Evolutionary conservation across 53 echinoderm and acorn worm genomes (phyloP), one percentile per base, ranked within the genome.

Genomic region (Paracentrotus lividus): DNA sequence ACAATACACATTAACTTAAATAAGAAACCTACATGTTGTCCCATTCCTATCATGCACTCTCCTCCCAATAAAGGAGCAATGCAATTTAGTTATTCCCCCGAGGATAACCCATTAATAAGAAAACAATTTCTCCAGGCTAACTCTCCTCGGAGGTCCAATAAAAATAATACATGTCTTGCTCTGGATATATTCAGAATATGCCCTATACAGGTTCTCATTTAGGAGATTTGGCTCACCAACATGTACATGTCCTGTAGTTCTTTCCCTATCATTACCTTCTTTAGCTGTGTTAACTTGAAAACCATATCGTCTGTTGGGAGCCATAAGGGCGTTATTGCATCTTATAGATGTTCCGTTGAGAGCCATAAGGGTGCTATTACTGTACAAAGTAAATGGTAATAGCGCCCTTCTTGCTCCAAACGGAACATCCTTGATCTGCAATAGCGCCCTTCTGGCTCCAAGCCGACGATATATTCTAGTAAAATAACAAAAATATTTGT

Each of bases 101-200:
- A 45, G 47, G 45, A 5, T 45, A 26, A 45, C 81, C 21, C 81
- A 81, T 81, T 49, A 81, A 81, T 81, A 81, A 47, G 23, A 45
- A 81, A 47, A 23, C 8, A 81, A n/a, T n/a, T 81, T 0, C n/a
- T 40, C 24, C 42, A 23, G 69, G 77, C 42, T 4, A 26, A 81
- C 9, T 47, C 24, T 10, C 23, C 81, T 47, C 81, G 24, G 27
- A 14, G 27, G 47, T 47, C 81, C 47, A 81, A 47, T 47, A 13
- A 44, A 75, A 76, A 76, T 76, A 42, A 31, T n/a, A n/a, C n/a
- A 76, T 76, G 8, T 10, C 21, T 10, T 13, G 8, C 23, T n/a
- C 8, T 81, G 47, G 8, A 81, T 2, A 43, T n/a, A 81, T 77
- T 24, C 81, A 81, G 27, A 47, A 47, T 47, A 47, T 81, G 81